Evolutionary conservation across 2,113 vertebrate genomes (phyloP).

Genomic region (Pogona vitticeps): DNA sequence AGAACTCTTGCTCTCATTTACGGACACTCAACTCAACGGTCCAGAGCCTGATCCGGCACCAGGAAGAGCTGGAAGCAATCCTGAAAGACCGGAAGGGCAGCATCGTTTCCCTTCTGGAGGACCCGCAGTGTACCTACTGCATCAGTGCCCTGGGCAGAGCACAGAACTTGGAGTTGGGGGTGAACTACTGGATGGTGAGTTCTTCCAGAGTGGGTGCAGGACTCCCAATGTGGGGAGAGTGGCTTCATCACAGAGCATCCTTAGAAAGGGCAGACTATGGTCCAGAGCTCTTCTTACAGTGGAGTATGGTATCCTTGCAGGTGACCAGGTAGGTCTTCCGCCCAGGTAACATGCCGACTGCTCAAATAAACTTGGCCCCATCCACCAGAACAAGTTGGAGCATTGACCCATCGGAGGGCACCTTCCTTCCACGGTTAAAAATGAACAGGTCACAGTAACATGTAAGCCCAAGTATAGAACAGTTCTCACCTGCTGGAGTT

Average conservation of each 20-base stretch:
- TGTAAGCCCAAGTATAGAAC: no score
- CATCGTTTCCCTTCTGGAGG: constrained; percentile 44
- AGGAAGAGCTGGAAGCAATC: constrained; percentile 42
- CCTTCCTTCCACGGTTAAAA: no score
- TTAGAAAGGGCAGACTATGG: background rate
- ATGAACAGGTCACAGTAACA: no score
- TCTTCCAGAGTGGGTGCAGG: fast-evolving
- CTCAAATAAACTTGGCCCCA: no score
- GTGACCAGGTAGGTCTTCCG: background rate
- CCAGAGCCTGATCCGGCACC: constrained; percentile 40
- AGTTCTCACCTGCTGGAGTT: no score
- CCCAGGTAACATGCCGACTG: no score
- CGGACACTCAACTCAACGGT: constrained; percentile 44
- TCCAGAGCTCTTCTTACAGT: background rate
- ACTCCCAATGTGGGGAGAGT: fast-evolving
- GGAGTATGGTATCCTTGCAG: background rate
- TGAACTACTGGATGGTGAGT: constrained; percentile 59
- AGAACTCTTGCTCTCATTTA: constrained; percentile 65
- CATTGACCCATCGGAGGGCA: no score
- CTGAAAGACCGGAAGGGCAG: constrained; percentile 37
- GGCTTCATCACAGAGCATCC: background rate
- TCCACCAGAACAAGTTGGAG: no score
- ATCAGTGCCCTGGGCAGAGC: constrained; percentile 40
- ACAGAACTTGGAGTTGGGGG: constrained; percentile 44
- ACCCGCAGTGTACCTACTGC: constrained; percentile 63